Percentiles rank a stretch among this genome's conserved stretches.
phyloP scores from a whole-genome alignment of 2,888 invertebrate genomes.

The Neoscelio sp. region DNA sequence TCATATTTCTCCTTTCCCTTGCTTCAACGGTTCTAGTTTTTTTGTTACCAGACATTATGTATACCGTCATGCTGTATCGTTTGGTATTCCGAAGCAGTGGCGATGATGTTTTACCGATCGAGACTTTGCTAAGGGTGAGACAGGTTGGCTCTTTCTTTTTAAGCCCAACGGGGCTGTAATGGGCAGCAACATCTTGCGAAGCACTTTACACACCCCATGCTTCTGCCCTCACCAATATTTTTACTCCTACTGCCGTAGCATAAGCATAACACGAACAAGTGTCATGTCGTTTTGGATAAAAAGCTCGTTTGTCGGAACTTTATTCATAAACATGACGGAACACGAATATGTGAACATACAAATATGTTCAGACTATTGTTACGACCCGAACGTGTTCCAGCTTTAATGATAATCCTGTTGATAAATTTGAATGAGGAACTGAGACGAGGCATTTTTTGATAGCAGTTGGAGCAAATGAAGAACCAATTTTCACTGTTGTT shows the following conservation, averaged over 20 bases:
- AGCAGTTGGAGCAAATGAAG: too few species aligned
- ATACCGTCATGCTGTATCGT: constrained; percentile 69
- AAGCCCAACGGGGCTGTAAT: constrained; percentile 78
- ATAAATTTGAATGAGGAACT: constrained; percentile 41
- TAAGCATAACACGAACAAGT: constrained; percentile 69
- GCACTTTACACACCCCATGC: constrained; percentile 76
- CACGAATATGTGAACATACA: constrained; percentile 66
- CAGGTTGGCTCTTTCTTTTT: constrained; percentile 68
- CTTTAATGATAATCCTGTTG: constrained; percentile 47
- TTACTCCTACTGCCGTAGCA: constrained; percentile 62
- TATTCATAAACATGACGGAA: constrained; percentile 68
- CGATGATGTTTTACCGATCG: constrained; percentile 80
- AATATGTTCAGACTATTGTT: constrained; percentile 65
- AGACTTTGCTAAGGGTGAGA: constrained; percentile 65
- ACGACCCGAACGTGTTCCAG: constrained; percentile 56
- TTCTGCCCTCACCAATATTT: constrained; percentile 69
- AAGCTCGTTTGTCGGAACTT: constrained; percentile 69
- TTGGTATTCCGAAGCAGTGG: constrained; percentile 78
- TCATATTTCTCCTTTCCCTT: constrained; percentile 27
- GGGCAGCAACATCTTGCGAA: constrained; percentile 80
- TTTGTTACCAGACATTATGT: constrained; percentile 58
- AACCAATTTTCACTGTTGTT: too few species aligned
- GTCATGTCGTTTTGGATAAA: constrained; percentile 69
- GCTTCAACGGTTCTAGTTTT: constrained; percentile 21
- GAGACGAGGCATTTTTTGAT: too few species aligned